Conservation (phyloP, 2,113 vertebrate species). For the Trachemys scripta region DNA sequence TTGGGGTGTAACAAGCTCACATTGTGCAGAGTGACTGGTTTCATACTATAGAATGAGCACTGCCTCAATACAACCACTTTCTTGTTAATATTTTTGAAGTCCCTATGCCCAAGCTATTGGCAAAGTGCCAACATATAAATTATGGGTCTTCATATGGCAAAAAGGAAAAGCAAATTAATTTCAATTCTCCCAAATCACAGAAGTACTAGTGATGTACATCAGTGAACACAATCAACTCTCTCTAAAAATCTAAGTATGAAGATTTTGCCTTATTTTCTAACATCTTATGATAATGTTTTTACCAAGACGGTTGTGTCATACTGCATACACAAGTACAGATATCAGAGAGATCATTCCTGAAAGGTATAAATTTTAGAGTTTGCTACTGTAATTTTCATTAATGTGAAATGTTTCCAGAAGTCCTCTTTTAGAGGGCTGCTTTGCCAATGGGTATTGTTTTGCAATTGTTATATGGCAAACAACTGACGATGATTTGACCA, state of each 20-base stretch:
- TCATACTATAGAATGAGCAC: background rate
- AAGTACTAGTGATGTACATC: background rate
- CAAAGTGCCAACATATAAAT: background rate
- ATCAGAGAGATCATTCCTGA: background rate
- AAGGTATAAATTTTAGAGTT: background rate
- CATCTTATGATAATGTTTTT: background rate
- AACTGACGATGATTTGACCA: conserved; percentile 23
- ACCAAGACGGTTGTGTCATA: background rate
- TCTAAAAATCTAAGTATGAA: background rate
- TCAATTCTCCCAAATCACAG: background rate
- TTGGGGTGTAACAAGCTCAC: background rate
- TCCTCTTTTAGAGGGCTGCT: background rate
- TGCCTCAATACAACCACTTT: background rate
- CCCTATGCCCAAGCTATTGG: background rate
- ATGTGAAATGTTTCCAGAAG: background rate
- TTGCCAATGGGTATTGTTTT: background rate
- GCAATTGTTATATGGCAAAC: background rate
- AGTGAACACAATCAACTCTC: background rate
- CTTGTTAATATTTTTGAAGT: background rate
- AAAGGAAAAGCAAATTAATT: background rate
- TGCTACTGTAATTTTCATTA: background rate
- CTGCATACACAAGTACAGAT: background rate
- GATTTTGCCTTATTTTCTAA: background rate
- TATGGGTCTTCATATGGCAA: background rate
- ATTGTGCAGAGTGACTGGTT: background rate